phyloP scores from a whole-genome alignment of 2,888 invertebrate genomes.

The Pyrocoelia pectoralis region DNA sequence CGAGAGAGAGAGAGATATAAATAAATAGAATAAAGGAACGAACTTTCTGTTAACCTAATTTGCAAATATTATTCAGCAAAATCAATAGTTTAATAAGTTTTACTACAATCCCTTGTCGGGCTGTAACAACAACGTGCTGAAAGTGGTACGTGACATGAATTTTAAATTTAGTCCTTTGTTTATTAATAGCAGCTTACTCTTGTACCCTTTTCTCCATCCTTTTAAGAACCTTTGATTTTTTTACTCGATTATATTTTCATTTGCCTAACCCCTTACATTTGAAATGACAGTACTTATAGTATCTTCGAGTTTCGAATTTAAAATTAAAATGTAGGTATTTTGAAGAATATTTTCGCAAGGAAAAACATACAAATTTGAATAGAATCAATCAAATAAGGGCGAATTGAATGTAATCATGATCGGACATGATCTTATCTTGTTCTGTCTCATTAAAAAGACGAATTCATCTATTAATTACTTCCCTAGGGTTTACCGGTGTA shows the following conservation, averaged over 20 bases:
- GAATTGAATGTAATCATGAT: too few species aligned
- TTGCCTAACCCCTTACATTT: background rate
- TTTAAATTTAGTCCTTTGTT: conserved; percentile 19
- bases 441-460: too few species aligned
- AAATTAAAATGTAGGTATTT: background rate
- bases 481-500: too few species aligned
- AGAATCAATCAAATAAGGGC: too few species aligned
- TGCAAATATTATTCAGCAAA: background rate
- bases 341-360: too few species aligned
- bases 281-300: background rate
- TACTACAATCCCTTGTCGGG: conserved; percentile 14
- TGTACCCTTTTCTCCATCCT: background rate
- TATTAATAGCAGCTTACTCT: conserved; percentile 22
- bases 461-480: too few species aligned
- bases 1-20: too few species aligned
- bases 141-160: conserved; percentile 24
- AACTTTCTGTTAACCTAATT: conserved; percentile 4
- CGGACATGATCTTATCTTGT: too few species aligned
- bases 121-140: conserved; percentile 22
- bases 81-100: conserved; percentile 25
- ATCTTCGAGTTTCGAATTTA: background rate
- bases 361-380: too few species aligned
- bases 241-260: background rate
- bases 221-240: background rate
- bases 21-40: too few species aligned